These are phyloP conservation scores for Apostichopus parvimensis DNA, from an alignment of 35 echinoderm and acorn worm species.

Conservation along the genomic window DNA sequence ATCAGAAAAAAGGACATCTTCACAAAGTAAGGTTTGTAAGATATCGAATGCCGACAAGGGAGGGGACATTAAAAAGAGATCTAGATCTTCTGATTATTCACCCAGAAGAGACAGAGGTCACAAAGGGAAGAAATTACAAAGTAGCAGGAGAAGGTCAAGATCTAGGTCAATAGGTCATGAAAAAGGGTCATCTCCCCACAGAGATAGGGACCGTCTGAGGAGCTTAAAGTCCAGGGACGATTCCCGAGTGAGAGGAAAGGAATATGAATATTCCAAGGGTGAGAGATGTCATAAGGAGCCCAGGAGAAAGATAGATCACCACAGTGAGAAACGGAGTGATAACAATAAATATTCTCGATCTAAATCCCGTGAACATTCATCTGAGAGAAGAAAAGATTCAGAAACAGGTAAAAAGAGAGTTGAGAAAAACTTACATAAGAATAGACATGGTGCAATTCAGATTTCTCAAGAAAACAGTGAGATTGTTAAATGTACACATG, in stretches of 20 bases:
- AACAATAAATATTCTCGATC: neutral
- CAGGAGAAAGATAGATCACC: neutral
- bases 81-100: neutral
- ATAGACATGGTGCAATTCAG: neutral
- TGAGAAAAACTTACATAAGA: neutral
- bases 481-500: neutral
- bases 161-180: neutral
- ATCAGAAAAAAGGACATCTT: neutral
- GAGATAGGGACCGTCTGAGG: neutral
- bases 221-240: neutral
- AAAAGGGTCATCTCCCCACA: neutral
- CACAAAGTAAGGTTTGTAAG: neutral
- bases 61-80: neutral
- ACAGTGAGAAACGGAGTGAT: neutral
- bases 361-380: neutral
- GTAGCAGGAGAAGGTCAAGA: neutral
- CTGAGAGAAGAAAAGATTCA: neutral
- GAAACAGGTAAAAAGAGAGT: neutral
- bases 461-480: neutral
- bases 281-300: neutral
- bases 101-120: neutral
- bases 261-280: neutral
- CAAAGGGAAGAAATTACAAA: neutral
- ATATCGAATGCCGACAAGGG: neutral
- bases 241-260: neutral